Conservation (phyloP, 2,888 invertebrate genomes). For the Lasioglossum marginatum region DNA sequence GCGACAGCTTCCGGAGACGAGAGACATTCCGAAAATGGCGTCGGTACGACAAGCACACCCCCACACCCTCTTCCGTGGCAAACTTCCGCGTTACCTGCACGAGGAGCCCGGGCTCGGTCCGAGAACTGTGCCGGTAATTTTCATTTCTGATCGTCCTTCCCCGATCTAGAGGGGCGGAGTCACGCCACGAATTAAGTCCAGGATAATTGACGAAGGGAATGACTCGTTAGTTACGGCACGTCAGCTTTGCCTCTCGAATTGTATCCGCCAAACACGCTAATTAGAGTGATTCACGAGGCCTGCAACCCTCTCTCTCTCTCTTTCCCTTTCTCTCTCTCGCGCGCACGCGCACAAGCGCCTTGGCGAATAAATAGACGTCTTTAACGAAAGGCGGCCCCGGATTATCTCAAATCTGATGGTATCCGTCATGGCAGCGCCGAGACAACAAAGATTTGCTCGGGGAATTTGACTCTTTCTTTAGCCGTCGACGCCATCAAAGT, state of each 20-base stretch:
- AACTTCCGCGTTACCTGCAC: constrained; percentile 62
- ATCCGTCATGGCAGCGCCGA: constrained; percentile 9
- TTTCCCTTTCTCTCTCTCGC: too few relatives aligned
- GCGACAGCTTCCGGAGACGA: constrained; percentile 81
- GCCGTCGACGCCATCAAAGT: background rate
- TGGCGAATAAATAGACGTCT: constrained; percentile 64
- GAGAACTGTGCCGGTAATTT: constrained; percentile 51
- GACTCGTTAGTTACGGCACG: constrained; percentile 59
- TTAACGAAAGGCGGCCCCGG: constrained; percentile 47
- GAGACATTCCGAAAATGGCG: constrained; percentile 77
- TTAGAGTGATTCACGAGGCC: constrained; percentile 68
- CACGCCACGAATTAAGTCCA: constrained; percentile 63
- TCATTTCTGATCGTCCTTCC: constrained; percentile 63
- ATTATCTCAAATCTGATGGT: constrained; percentile 31
- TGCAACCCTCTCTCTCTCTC: background rate
- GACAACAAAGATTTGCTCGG: constrained; percentile 16
- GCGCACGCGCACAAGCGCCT: constrained; percentile 10
- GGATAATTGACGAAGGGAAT: constrained; percentile 67
- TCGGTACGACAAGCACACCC: constrained; percentile 26
- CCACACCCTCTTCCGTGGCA: constrained; percentile 33
- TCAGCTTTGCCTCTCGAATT: constrained; percentile 61
- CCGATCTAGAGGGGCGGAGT: constrained; percentile 17
- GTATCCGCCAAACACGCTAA: constrained; percentile 60
- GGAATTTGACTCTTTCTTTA: constrained; percentile 10
- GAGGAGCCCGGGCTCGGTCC: background rate